Evolutionary conservation across 2,888 invertebrate species (phyloP).

Genomic region (Drosophila mimetica): DNA sequence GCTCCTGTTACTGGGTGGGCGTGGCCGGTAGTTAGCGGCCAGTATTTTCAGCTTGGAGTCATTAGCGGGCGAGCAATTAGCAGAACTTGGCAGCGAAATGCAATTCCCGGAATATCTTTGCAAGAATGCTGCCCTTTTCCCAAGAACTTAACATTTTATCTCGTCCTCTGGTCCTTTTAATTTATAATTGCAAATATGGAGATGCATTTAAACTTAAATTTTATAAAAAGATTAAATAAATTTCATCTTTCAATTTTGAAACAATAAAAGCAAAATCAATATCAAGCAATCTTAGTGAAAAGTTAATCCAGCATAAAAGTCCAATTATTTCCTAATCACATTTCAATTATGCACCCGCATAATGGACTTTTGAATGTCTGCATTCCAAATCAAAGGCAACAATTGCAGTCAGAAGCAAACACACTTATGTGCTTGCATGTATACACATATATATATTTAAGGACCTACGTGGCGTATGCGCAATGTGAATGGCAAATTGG

Average conservation of each 20-base stretch:
- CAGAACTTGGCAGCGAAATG: constrained; percentile 35
- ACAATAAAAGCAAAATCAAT: not conserved
- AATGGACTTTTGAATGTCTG: constrained; percentile 5
- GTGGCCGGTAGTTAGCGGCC: constrained; percentile 38
- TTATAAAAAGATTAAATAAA: too few species aligned
- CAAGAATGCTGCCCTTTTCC: constrained; percentile 9
- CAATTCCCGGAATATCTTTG: constrained; percentile 21
- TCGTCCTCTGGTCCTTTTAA: not conserved
- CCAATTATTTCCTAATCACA: constrained; percentile 14
- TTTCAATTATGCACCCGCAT: constrained; percentile 44
- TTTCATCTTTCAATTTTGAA: too few species aligned
- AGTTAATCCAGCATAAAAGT: constrained; percentile 8
- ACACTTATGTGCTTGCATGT: not conserved
- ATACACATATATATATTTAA: not conserved
- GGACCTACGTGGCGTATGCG: constrained; percentile 61
- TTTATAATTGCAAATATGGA: not conserved
- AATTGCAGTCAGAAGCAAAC: constrained; percentile 59
- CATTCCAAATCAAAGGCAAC: constrained; percentile 58
- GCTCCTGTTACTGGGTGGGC: constrained; percentile 30
- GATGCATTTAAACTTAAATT: too few species aligned
- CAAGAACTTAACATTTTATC: constrained; percentile 1
- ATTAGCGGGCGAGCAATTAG: constrained; percentile 66
- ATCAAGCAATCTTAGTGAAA: not conserved
- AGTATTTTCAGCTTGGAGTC: constrained; percentile 46
- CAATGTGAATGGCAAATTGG: constrained; percentile 51